Evolutionary conservation across 2,797 vertebrate genomes (phyloP), one percentile per base, ranked within the genome.

Genomic region (Xenentodon cancila): DNA sequence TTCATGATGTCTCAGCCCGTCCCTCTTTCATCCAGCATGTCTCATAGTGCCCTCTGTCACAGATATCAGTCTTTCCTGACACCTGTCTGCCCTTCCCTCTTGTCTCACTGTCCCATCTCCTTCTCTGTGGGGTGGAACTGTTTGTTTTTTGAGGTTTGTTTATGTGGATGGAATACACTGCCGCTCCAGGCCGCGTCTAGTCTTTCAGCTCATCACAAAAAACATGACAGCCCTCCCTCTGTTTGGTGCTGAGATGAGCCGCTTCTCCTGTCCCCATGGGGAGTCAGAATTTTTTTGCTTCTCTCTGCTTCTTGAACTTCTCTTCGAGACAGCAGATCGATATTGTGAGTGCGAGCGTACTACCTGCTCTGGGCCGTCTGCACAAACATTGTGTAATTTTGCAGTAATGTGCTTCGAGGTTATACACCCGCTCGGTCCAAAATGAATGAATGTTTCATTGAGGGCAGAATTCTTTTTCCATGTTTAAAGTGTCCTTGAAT

Each of bases 221-320:
- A 90, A 94, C 92, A 93, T 93, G 92, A 92, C 93, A 93, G 90
- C 81, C 78, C 84, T 92, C 87, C 89, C 90, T 92, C 88, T 89
- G 91, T 93, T 92, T 90, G 92, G 90, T 91, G 89, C 88, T 59
- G 82, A 85, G 91, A 88, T 79, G 90, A 90, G 88, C 88, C 77
- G 80, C 87, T 90, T 91, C 85, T 88, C 69, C 64, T 47, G 66
- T 86, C 84, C 87, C 92, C 80, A 71, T 73, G 82, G 92, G 90
- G 87, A 90, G 87, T 85, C 84, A 57, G 84, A 84, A 79, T 88
- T 87, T 88, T n/a, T 90, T 77, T 84, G 74, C 84, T 84, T 77
- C 76, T 84, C 75, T 81, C 73, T 85, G 76, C 71, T 84, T 87
- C 86, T 91, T 91, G 89, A 92, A 89, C 89, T 91, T 83, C 79